These are phyloP conservation scores for Mythimna albipuncta DNA, from an alignment of 2,888 invertebrate genomes.

Conservation along the genomic window DNA sequence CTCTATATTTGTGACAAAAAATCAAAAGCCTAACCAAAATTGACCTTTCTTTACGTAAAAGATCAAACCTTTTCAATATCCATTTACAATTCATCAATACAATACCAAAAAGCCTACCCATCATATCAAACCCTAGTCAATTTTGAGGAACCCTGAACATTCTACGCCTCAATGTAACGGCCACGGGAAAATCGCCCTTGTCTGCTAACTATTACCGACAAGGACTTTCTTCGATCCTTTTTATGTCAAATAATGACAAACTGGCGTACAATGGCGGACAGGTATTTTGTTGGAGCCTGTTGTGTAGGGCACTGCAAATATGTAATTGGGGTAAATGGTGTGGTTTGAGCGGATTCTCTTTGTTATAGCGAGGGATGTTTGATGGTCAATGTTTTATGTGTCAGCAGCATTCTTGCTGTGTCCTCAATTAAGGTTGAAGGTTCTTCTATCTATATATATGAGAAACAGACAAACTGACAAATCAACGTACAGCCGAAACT, in stretches of 20 bases:
- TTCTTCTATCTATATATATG: no score
- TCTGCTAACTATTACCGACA: slow-evolving; percentile 48
- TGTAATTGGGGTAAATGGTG: slow-evolving; percentile 41
- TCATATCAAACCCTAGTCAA: slow-evolving; percentile 16
- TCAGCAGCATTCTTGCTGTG: background rate
- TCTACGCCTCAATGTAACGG: slow-evolving; percentile 19
- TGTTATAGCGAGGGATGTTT: slow-evolving; percentile 18
- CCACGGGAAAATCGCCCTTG: slow-evolving; percentile 34
- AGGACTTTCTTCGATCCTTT: slow-evolving; percentile 51
- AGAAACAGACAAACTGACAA: no score
- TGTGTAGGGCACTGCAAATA: slow-evolving; percentile 42
- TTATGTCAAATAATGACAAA: slow-evolving; percentile 60
- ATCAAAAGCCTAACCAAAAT: background rate
- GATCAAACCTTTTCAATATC: slow-evolving; percentile 21
- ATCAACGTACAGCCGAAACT: no score
- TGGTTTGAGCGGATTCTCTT: slow-evolving; percentile 22
- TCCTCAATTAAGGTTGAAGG: background rate
- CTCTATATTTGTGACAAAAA: background rate
- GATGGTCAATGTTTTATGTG: slow-evolving; percentile 10
- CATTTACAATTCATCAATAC: slow-evolving; percentile 21
- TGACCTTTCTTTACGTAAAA: background rate
- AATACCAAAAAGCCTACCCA: background rate
- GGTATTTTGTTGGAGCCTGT: slow-evolving; percentile 47
- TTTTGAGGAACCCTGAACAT: slow-evolving; percentile 9
- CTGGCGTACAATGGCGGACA: slow-evolving; percentile 48